Conservation (phyloP, 2,888 invertebrate genomes). For the Scrobipalpa costella region DNA sequence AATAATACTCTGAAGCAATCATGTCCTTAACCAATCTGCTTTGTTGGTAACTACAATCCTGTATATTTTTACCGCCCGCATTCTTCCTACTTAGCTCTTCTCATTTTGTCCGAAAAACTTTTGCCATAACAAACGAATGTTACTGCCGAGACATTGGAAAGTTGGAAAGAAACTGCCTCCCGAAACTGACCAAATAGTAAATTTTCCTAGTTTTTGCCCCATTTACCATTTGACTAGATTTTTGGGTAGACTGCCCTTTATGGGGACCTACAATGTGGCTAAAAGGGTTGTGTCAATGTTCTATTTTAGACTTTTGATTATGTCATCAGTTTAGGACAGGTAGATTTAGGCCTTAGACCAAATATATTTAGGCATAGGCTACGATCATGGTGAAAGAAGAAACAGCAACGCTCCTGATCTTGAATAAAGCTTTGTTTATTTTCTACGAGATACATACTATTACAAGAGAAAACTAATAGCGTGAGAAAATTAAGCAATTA, state of each 20-base stretch:
- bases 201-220: slow-evolving; percentile 8
- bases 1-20: too few relatives aligned
- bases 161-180: slow-evolving; percentile 5
- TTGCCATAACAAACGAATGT: slow-evolving; percentile 14
- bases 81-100: slow-evolving; percentile 12
- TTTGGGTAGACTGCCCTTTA: neutral
- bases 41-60: neutral
- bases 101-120: slow-evolving; percentile 20
- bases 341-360: neutral
- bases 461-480: too few relatives aligned
- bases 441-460: too few relatives aligned
- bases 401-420: too few relatives aligned
- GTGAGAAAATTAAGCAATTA: too few relatives aligned
- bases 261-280: slow-evolving; percentile 1
- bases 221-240: neutral
- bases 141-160: neutral
- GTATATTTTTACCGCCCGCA: neutral
- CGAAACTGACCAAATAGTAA: slow-evolving; percentile 6
- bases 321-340: neutral
- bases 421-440: too few relatives aligned
- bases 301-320: neutral
- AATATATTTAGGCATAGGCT: too few relatives aligned
- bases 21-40: too few relatives aligned
- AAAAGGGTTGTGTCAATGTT: slow-evolving; percentile 5
- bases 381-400: too few relatives aligned